Conservation (phyloP, 2,888 invertebrate genomes). For the Agrotis segetum region DNA sequence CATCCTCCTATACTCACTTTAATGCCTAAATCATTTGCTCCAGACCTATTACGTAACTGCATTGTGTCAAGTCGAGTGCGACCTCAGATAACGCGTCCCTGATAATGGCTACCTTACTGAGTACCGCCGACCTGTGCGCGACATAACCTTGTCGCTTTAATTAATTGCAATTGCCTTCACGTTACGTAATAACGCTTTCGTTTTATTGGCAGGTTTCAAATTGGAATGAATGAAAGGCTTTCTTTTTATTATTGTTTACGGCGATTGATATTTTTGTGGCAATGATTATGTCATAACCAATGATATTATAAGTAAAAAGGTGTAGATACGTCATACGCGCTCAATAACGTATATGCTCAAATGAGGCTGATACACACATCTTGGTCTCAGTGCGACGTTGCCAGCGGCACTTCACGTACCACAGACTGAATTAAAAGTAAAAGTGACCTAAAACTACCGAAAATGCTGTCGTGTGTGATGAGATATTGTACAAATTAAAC, state of each 20-base stretch:
- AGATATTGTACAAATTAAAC: too few relatives aligned
- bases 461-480: too few relatives aligned
- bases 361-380: too few relatives aligned
- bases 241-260: constrained; percentile 34
- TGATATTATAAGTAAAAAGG: too few relatives aligned
- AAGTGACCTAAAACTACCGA: too few relatives aligned
- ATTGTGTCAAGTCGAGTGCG: constrained; percentile 57
- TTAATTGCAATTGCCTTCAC: constrained; percentile 53
- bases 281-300: constrained; percentile 8
- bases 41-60: constrained; percentile 51
- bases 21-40: constrained; percentile 32
- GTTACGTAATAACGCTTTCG: constrained; percentile 54
- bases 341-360: too few relatives aligned
- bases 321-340: too few relatives aligned
- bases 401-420: too few relatives aligned
- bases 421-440: too few relatives aligned
- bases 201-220: constrained; percentile 53
- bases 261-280: constrained; percentile 9
- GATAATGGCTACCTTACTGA: constrained; percentile 64
- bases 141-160: constrained; percentile 57
- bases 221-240: constrained; percentile 47
- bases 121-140: constrained; percentile 58
- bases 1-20: background rate
- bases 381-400: too few relatives aligned
- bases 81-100: constrained; percentile 66